Conservation (phyloP, 1,140 invertebrate genomes). For the Hermetia illucens region DNA sequence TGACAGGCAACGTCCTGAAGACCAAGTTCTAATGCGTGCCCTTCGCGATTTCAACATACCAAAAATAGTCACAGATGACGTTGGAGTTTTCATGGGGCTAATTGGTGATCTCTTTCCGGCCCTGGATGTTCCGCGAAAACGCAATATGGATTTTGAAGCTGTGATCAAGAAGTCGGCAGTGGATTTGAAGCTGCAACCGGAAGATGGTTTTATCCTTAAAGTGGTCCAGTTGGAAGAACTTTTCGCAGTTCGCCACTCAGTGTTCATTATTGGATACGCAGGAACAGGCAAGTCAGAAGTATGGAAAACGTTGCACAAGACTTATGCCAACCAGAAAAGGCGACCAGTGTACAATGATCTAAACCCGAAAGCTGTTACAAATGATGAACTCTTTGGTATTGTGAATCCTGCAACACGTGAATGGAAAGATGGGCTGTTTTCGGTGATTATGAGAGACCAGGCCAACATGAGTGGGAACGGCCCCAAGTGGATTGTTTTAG, state of each 20-base stretch:
- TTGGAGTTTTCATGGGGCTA: conserved; percentile 80
- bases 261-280: conserved; percentile 85
- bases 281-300: conserved; percentile 88
- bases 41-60: conserved; percentile 85
- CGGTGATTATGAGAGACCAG: conserved; percentile 82
- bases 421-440: conserved; percentile 93
- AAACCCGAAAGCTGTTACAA: conserved; percentile 90
- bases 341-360: conserved; percentile 80
- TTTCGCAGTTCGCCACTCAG: conserved; percentile 85
- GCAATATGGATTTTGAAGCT: conserved; percentile 73
- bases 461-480: conserved; percentile 63
- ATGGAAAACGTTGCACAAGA: conserved; percentile 78
- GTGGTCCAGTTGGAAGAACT: conserved; percentile 86
- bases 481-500: conserved; percentile 90
- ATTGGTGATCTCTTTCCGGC: conserved; percentile 83
- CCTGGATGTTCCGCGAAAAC: conserved; percentile 71
- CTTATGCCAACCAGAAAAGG: conserved; percentile 57
- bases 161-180: conserved; percentile 57
- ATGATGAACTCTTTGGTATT: conserved; percentile 87
- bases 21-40: conserved; percentile 71
- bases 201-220: conserved; percentile 58
- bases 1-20: conserved; percentile 52
- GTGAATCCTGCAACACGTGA: conserved; percentile 89
- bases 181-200: conserved; percentile 77
- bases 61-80: conserved; percentile 83